phyloP scores from a whole-genome alignment of 1,140 invertebrate genomes.

The Hydropsyche tenuis region DNA sequence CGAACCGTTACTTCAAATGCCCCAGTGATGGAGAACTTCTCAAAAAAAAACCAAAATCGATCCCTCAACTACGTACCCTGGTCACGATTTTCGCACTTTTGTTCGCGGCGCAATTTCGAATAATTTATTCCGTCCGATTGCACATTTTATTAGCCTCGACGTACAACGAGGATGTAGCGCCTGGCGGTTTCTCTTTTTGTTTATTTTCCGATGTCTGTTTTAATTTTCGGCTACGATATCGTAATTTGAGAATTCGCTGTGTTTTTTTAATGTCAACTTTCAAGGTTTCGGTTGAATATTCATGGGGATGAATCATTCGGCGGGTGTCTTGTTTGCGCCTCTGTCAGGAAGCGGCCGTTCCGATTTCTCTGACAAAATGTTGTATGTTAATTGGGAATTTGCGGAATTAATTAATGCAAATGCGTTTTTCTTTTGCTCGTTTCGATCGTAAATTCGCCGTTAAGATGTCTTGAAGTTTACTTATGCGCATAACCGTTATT shows the following conservation, averaged over 20 bases:
- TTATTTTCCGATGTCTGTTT: not conserved
- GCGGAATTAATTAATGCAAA: not conserved
- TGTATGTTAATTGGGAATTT: too few relatives aligned
- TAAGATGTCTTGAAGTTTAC: too few relatives aligned
- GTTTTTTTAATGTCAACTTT: conserved; percentile 19
- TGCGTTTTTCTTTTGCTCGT: not conserved
- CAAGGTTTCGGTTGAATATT: conserved; percentile 15
- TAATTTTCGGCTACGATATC: not conserved
- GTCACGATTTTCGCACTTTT: too few relatives aligned
- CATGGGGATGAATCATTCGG: not conserved
- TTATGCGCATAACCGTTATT: too few relatives aligned
- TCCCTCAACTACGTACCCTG: too few relatives aligned
- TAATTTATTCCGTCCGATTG: too few relatives aligned
- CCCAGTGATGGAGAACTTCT: too few relatives aligned
- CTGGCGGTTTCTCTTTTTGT: not conserved
- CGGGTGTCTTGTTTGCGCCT: not conserved
- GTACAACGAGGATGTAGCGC: not conserved
- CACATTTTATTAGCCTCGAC: too few relatives aligned
- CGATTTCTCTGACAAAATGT: not conserved
- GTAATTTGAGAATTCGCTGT: too few relatives aligned
- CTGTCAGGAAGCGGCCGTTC: not conserved
- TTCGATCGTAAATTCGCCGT: not conserved
- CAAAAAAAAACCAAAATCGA: too few relatives aligned
- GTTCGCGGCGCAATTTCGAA: too few relatives aligned
- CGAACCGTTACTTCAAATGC: too few relatives aligned